Percentiles rank a stretch among this genome's conserved stretches.
Conservation (phyloP, 1,140 invertebrate genomes). For the Drosophila kurseongensis region DNA sequence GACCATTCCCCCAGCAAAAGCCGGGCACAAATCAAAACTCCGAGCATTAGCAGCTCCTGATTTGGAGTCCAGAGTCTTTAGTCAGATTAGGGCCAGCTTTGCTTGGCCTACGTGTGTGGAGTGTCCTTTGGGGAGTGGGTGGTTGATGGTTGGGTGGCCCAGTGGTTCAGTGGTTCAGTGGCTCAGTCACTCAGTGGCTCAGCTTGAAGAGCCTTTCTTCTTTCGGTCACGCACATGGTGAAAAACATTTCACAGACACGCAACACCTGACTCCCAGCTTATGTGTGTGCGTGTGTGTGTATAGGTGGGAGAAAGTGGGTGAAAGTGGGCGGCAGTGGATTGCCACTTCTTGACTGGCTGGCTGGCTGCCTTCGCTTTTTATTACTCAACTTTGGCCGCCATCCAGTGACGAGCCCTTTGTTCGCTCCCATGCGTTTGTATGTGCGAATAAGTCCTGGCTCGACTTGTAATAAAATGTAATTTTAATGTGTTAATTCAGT, state of each 20-base stretch:
- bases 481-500: slow-evolving; percentile 82
- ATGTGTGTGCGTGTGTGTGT: background rate
- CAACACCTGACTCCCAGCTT: slow-evolving; percentile 47
- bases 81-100: slow-evolving; percentile 19
- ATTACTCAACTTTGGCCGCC: slow-evolving; percentile 57
- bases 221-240: slow-evolving; percentile 72
- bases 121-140: slow-evolving; percentile 3
- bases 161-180: background rate
- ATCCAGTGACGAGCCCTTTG: slow-evolving; percentile 43
- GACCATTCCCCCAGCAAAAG: slow-evolving; percentile 25
- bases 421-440: slow-evolving; percentile 22
- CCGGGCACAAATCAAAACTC: slow-evolving; percentile 42
- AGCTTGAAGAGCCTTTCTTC: slow-evolving; percentile 28
- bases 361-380: slow-evolving; percentile 44
- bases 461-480: slow-evolving; percentile 74
- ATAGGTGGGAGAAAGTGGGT: background rate
- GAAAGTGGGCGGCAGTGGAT: slow-evolving; percentile 8
- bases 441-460: background rate
- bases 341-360: background rate
- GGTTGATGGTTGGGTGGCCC: slow-evolving; percentile 6
- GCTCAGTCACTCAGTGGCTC: background rate
- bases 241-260: slow-evolving; percentile 76
- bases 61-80: slow-evolving; percentile 30
- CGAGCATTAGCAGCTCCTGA: slow-evolving; percentile 28
- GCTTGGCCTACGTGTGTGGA: slow-evolving; percentile 13